phyloP scores from a whole-genome alignment of 2,113 vertebrate species.

The Zosterops borbonicus region DNA sequence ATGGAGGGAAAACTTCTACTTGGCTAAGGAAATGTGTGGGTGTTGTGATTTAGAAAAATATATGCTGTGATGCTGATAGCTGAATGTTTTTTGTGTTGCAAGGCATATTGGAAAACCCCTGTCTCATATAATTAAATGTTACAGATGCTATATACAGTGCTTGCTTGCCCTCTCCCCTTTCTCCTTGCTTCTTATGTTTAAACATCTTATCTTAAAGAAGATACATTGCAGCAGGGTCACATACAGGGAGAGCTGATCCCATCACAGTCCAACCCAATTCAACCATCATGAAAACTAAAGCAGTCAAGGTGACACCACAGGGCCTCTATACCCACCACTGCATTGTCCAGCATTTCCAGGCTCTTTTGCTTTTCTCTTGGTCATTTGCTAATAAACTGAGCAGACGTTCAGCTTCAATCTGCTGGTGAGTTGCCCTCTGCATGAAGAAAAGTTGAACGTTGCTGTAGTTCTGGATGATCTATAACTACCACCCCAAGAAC shows the following conservation, averaged over 20 bases:
- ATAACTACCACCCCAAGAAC: background rate
- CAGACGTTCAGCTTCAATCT: background rate
- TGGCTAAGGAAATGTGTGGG: slow-evolving; percentile 48
- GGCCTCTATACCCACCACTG: background rate
- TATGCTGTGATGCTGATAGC: background rate
- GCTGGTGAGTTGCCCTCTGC: background rate
- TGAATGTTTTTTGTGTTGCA: slow-evolving; percentile 32
- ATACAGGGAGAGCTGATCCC: background rate
- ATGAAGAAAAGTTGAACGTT: background rate
- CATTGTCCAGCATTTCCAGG: background rate
- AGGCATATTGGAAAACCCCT: slow-evolving; percentile 17
- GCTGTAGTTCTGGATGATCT: background rate
- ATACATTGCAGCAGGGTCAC: background rate
- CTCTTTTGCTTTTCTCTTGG: background rate
- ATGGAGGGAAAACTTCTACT: slow-evolving; percentile 47
- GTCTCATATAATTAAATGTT: background rate
- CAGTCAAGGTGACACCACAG: background rate
- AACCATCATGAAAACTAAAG: background rate
- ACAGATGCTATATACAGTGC: background rate
- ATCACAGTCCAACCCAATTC: background rate
- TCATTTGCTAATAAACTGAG: background rate
- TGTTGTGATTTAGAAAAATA: slow-evolving; percentile 50
- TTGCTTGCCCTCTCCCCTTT: background rate
- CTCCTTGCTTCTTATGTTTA: background rate
- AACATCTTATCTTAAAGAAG: background rate